Conservation (phyloP, 2,888 invertebrate species). For the Hermaeophaga mercurialis region DNA sequence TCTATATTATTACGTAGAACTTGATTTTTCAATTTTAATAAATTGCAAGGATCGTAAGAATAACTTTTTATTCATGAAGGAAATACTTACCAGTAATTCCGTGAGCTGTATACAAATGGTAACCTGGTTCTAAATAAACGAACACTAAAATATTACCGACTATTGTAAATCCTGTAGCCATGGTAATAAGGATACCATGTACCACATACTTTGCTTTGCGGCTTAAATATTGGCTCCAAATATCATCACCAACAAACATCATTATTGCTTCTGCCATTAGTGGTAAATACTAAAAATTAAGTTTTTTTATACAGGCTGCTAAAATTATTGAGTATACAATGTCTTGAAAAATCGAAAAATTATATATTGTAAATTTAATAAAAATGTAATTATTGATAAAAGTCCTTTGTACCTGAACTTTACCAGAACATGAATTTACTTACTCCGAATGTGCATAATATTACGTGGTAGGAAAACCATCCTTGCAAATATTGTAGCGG, state of each 20-base stretch:
- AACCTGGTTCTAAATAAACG: conserved; percentile 39
- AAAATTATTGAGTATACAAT: too few species aligned
- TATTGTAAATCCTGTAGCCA: conserved; percentile 42
- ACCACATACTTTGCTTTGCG: conserved; percentile 43
- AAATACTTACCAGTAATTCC: conserved; percentile 46
- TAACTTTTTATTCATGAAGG: too few species aligned
- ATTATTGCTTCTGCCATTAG: conserved; percentile 49
- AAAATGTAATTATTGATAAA: too few species aligned
- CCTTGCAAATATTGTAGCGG: conserved; percentile 42
- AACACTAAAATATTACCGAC: conserved; percentile 43
- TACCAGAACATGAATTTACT: too few species aligned
- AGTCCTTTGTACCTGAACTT: too few species aligned
- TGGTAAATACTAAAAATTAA: conserved; percentile 46
- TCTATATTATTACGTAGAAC: too few species aligned
- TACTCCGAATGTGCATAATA: conserved; percentile 53
- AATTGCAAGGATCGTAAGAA: too few species aligned
- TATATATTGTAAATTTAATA: too few species aligned
- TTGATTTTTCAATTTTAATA: too few species aligned
- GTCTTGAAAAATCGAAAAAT: too few species aligned
- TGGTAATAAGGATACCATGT: conserved; percentile 43
- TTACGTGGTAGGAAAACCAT: conserved; percentile 53
- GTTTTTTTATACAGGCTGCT: too few species aligned
- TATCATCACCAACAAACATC: conserved; percentile 47
- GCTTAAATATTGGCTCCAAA: conserved; percentile 44
- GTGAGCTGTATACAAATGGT: conserved; percentile 46